phyloP scores from a whole-genome alignment of 2,113 vertebrate species.

The Sphyrna mokarran region DNA sequence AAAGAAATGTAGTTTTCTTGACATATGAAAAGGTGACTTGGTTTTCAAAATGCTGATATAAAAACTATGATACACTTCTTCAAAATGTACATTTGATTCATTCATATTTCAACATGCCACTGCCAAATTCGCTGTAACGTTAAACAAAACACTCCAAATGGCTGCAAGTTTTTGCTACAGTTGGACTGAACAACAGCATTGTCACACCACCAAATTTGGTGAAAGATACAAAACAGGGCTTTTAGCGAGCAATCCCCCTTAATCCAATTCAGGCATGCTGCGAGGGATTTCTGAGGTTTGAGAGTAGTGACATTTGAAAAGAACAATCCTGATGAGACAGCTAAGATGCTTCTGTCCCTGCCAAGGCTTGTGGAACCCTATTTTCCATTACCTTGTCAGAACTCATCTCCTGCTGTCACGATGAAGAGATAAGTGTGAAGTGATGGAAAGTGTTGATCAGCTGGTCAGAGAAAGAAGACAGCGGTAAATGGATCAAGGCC shows the following conservation, averaged over 20 bases:
- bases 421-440: conserved; percentile 43
- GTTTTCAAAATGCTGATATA: conserved; percentile 1
- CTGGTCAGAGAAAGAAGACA: conserved; percentile 44
- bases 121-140: background rate
- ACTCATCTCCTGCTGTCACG: conserved; percentile 42
- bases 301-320: conserved; percentile 37
- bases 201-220: conserved; percentile 17
- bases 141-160: background rate
- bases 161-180: background rate
- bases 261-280: conserved; percentile 39
- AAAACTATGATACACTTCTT: background rate
- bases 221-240: conserved; percentile 18
- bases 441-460: conserved; percentile 45
- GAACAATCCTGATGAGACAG: conserved; percentile 37
- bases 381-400: conserved; percentile 39
- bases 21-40: background rate
- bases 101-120: conserved; percentile 1
- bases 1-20: conserved; percentile 5
- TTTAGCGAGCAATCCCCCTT: conserved; percentile 29
- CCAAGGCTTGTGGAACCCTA: conserved; percentile 38
- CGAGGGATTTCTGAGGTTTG: conserved; percentile 33
- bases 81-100: conserved; percentile 10
- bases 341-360: background rate
- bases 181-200: background rate
- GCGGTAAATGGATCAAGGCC: conserved; percentile 45